Evolutionary conservation across 2,888 invertebrate genomes (phyloP).

Genomic region (Pseudococcus jackbeardsleyi): DNA sequence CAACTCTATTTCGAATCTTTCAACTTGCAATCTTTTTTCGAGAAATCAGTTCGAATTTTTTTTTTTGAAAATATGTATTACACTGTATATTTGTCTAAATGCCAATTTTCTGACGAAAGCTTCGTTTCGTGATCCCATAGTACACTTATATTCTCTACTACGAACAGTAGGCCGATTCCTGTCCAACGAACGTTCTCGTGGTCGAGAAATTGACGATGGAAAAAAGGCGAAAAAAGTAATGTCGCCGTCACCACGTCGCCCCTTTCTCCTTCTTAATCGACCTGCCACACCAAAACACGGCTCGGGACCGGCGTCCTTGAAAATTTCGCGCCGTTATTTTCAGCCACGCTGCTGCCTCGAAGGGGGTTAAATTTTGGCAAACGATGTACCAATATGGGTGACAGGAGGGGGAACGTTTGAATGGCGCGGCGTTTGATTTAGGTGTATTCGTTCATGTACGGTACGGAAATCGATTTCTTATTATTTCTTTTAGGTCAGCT

Average conservation of each 20-base stretch:
- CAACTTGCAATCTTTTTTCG: too few species aligned
- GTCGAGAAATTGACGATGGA: not conserved
- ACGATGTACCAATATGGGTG: not conserved
- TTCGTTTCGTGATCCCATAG: too few species aligned
- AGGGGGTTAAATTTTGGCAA: not conserved
- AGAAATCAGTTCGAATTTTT: too few species aligned
- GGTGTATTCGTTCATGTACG: not conserved
- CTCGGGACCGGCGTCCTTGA: not conserved
- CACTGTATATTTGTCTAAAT: too few species aligned
- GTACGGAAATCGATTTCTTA: not conserved
- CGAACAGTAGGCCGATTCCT: too few species aligned
- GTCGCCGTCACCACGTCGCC: not conserved
- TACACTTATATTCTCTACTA: too few species aligned
- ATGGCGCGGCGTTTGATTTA: slow-evolving; percentile 1
- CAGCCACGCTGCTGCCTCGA: not conserved
- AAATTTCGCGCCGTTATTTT: not conserved
- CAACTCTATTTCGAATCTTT: too few species aligned
- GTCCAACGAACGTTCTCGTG: too few species aligned
- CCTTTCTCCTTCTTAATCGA: not conserved
- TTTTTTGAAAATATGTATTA: too few species aligned
- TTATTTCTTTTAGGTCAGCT: slow-evolving; percentile 17
- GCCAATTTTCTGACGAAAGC: too few species aligned
- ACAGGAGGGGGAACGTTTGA: not conserved
- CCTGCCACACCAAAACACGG: not conserved
- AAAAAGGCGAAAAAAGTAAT: not conserved